Base-by-base conservation (phyloP, 30 jellyfish, hydroid and myxozoan genomes). In the Pelagia noctiluca region DNA sequence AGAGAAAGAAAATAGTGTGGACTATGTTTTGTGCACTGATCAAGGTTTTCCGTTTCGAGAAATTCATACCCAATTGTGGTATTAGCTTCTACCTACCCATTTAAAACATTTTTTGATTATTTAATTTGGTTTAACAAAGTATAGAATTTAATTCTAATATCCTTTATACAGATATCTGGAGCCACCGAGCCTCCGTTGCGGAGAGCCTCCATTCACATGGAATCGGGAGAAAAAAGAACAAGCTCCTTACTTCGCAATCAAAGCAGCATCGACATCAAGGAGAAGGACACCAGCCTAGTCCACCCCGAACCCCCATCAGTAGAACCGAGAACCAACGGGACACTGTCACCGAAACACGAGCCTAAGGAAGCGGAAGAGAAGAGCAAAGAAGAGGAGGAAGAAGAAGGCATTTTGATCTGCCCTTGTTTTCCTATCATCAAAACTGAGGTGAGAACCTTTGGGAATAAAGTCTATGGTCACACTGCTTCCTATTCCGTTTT, bases 401-500 rank as follows among this genome's bases (percentile, higher is more conserved):
- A 80, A 19, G 84, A 50, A 26, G 80, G 80, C 13, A 86, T 93
- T 35, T 61, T 47, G 32, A 90, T 86, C 50, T 87, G 96, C 38
- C 87, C 98, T 2, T 93, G 98, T 53, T 95, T 86, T 1, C 98
- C 98, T 5, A 93, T 97, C 23, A 81, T 93, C 48, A 73, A 76
- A 71, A 92, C 97, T n/a, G 98, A 93, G n/a, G n/a, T n/a, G n/a
- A n/a, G n/a, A n/a, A n/a, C n/a, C n/a, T n/a, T n/a, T n/a, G n/a
- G n/a, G n/a, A n/a, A n/a, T n/a, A n/a, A n/a, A n/a, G n/a, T n/a
- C n/a, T n/a, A n/a, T n/a, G n/a, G n/a, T n/a, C n/a, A n/a, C n/a
- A n/a, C n/a, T n/a, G n/a, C n/a, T n/a, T n/a, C n/a, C n/a, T n/a
- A n/a, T n/a, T n/a, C n/a, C n/a, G n/a, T n/a, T n/a, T n/a, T n/a